Base-by-base conservation (phyloP, 2,888 invertebrate species). In the Herminia tarsipennalis region DNA sequence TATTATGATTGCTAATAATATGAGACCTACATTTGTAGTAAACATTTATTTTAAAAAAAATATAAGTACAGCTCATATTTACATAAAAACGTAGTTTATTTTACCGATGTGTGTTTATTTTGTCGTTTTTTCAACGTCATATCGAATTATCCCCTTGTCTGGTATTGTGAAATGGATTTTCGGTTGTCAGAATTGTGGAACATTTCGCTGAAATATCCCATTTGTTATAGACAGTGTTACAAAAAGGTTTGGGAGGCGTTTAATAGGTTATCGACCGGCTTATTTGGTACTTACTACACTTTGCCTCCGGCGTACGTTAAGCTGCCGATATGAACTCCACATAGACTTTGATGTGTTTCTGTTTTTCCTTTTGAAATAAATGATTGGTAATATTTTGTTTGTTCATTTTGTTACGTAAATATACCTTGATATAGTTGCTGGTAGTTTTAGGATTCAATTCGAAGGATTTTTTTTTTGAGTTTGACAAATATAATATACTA, bases 91-190 rank as follows among this genome's bases (percentile, higher is more conserved):
- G 22, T 44, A 36, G 25, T 35, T 22, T 53, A 27, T 41, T 43
- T 55, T 47, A 42, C 32, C 52, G 49, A 46, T 60, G 52, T 17
- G 35, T 17, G 16, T 69, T 63, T 65, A 42, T 68, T 66, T 56
- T 30, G 44, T 41, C 55, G 41, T 63, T 76, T 66, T 54, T 55
- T 53, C 49, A 41, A 43, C 59, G 72, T 77, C 76, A 66, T 64
- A 67, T 68, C 76, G 69, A 68, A 75, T 80, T 81, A 82, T 78
- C 73, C 78, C 70, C 33, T 61, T 76, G 81, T 81, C 81, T 74
- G 68, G 60, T 62, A 63, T 66, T 67, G 57, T 59, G 70, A 77
- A 80, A 76, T 75, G 76, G 75, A 74, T 77, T 78, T 77, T 73
- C 66, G 66, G 72, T 49, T 74, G 78, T 78, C 76, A 69, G 64